Percentiles rank a stretch among this genome's conserved stretches.
These are phyloP conservation scores for Hemibagrus guttatus DNA, from an alignment of 2,797 vertebrate genomes.

Conservation along the genomic window DNA sequence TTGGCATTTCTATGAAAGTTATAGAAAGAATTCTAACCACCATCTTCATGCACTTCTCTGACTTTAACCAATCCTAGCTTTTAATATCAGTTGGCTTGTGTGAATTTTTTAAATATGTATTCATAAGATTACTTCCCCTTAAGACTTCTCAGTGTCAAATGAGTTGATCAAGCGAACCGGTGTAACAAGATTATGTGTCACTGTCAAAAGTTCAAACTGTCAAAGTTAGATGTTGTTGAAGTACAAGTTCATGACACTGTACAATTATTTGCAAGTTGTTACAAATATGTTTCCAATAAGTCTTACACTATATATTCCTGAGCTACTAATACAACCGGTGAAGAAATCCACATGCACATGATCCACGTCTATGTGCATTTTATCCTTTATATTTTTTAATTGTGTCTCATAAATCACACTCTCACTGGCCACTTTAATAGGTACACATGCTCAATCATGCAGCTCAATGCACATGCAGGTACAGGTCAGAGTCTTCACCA, in stretches of 20 bases:
- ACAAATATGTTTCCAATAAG: neutral
- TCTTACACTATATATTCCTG: too few relatives aligned
- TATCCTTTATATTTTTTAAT: neutral
- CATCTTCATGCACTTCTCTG: neutral
- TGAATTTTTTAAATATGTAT: neutral
- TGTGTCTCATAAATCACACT: neutral
- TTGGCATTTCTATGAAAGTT: neutral
- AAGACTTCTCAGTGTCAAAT: neutral
- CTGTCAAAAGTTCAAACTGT: conserved; percentile 11
- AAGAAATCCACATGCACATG: too few relatives aligned
- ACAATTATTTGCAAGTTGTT: neutral
- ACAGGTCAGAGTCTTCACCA: neutral
- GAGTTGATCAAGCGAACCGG: neutral
- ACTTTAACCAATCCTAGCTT: neutral
- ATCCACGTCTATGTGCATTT: too few relatives aligned
- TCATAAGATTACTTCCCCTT: neutral
- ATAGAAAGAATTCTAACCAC: neutral
- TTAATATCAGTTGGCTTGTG: neutral
- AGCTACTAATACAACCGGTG: neutral
- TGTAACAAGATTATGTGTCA: neutral
- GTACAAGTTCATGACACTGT: neutral
- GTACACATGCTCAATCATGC: neutral
- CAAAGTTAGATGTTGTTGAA: neutral
- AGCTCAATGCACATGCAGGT: neutral
- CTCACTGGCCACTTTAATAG: neutral